Evolutionary conservation across 1,140 invertebrate genomes (phyloP).

Genomic region (Scaptodrosophila lebanonensis): DNA sequence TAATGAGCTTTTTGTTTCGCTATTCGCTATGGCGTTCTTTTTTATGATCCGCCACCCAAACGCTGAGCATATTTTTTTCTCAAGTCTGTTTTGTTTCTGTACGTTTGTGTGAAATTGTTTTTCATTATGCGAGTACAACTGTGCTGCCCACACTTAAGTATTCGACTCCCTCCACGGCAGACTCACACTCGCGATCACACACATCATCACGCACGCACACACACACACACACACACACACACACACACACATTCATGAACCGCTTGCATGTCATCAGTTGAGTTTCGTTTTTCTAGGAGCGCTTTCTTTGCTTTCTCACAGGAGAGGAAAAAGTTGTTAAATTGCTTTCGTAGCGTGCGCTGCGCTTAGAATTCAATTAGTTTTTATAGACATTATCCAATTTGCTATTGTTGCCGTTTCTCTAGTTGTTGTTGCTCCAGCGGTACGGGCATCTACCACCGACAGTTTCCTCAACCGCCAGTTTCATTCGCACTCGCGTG

Average conservation of each 20-base stretch:
- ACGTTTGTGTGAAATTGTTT: slow-evolving; percentile 67
- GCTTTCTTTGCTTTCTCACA: slow-evolving; percentile 67
- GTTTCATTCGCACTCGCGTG: too few species aligned
- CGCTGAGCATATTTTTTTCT: slow-evolving; percentile 30
- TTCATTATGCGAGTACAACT: slow-evolving; percentile 1
- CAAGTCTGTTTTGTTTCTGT: slow-evolving; percentile 7
- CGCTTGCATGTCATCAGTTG: slow-evolving; percentile 72
- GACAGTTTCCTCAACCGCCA: too few species aligned
- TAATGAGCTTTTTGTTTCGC: slow-evolving; percentile 72
- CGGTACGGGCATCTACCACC: too few species aligned
- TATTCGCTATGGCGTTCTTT: slow-evolving; percentile 11
- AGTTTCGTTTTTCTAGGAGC: slow-evolving; percentile 31
- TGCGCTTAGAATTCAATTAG: slow-evolving; percentile 75
- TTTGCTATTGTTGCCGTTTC: slow-evolving; percentile 48
- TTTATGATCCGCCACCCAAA: slow-evolving; percentile 48
- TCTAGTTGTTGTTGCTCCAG: slow-evolving; percentile 1
- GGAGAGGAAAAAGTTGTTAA: slow-evolving; percentile 24
- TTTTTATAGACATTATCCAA: slow-evolving; percentile 76
- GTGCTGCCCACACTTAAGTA: too few species aligned
- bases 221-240: slow-evolving; percentile 25
- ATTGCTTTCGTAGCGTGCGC: slow-evolving; percentile 41
- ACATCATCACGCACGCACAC: slow-evolving; percentile 56
- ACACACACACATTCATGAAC: slow-evolving; percentile 13
- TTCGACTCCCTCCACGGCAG: too few species aligned
- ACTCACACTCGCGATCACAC: too few species aligned